Evolutionary conservation across 2,888 invertebrate genomes (phyloP), one percentile per base, ranked within the genome.

Genomic region (Empis stercorea): DNA sequence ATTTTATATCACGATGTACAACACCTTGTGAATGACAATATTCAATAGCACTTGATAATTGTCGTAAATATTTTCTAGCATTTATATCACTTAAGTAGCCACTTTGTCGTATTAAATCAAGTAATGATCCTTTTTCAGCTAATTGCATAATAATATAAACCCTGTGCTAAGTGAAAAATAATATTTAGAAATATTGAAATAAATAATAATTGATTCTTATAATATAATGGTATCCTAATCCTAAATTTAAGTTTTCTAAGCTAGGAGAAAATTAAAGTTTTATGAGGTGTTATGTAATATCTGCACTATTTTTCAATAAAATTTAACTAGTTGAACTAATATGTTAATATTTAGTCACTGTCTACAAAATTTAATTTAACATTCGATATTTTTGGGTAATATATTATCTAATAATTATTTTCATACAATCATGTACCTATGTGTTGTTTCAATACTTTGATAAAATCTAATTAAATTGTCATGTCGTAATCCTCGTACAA

Each of bases 111-210:
- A 87, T 84, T 46, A 83, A 76, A 53, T 87, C 87, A 48, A 87
- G 67, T 16, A 87, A 71, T 55, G 84, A 86, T 10, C 87, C 87
- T 56, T 85, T 85, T 59, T 82, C 80, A 2, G 87, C 87, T 59
- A 79, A 81, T 65, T 87, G 86, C 87, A 87, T 87, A 32, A 87
- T 80, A 54, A 87, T 81, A 60, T 87, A 87, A 4, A 87, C 84
- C 59, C 87, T 84, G 57, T 34, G 50, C 46, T 10, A 20, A 55
- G 51, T 39, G 39, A 42, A 47, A 30, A 39, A 23, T 30, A 40
- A 34, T 30, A 17, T 36, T 39, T 20, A 20, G 20, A 20, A 20
- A 20, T 4, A 4, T 20, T 20, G 3, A 20, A 20, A 20, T 20
- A 20, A 3, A 20, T n/a, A n/a, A n/a, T n/a, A n/a, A n/a, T n/a